Base-by-base conservation (phyloP, 2,113 vertebrate species). In the Gymnarchus niloticus region DNA sequence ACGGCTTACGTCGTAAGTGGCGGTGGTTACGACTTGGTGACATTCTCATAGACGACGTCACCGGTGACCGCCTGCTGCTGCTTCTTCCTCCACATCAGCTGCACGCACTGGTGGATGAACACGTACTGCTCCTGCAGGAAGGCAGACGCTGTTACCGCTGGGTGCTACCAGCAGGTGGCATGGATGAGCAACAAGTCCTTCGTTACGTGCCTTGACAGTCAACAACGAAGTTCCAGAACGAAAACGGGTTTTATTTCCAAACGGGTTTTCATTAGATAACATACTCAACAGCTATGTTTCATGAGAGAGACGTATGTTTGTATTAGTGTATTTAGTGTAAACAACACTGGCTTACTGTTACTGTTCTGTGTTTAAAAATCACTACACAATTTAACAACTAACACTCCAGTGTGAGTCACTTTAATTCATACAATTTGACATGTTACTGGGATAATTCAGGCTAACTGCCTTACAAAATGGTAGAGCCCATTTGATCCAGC, bases 41-140 rank as follows among this genome's bases (percentile, higher is more conserved):
- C 96, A 0, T 99, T 99, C 91, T 98, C 97, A 1, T 98, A 99
- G 91, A 99, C 96, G 91, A 98, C 95, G 0, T 98, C 97, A 0
- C 96, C 97, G 92, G 96, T 96, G 91, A 95, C 92, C 85, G 96
- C 95, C 82, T 97, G 96, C 91, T 97, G 95, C 90, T 97, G 97
- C 92, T 97, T 98, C 95, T 97, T 97, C 87, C 95, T 94, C 98
- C 98, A 99, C 97, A 99, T 97, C 84, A 98, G 88, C 56, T 98
- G 95, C 86, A 99, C 96, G 12, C 98, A 99, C 92, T 98, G 98
- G 83, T 99, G 98, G 89, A 99, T 99, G 91, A 99, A 99, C 85
- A 99, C 96, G 81, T 96, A 99, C 91, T 99, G 98, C 86, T 99
- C 98, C 98, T 99, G 88, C 1, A 56, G 78, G 69, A 49, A 33